Evolutionary conservation across 2,888 invertebrate species (phyloP).

Genomic region (Orchesella flavescens): DNA sequence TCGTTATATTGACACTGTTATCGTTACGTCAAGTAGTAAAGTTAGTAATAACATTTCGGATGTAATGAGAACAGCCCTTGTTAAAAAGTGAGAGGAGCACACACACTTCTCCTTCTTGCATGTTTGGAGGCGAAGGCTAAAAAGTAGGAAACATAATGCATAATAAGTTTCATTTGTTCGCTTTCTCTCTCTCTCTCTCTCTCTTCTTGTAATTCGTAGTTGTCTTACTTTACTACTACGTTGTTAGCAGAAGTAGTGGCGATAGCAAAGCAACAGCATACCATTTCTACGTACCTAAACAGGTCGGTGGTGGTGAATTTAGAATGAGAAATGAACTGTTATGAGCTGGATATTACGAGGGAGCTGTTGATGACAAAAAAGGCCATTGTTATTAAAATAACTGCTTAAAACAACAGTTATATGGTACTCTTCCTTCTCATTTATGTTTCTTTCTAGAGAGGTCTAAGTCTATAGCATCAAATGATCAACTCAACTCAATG

Average conservation of each 20-base stretch:
- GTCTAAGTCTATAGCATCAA: no score
- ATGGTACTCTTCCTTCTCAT: not conserved
- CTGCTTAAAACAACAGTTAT: not conserved
- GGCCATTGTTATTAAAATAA: slow-evolving; percentile 24
- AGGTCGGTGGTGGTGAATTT: not conserved
- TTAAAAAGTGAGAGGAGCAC: slow-evolving; percentile 15
- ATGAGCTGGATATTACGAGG: slow-evolving; percentile 1
- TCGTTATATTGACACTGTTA: slow-evolving; percentile 52
- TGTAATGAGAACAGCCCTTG: slow-evolving; percentile 50
- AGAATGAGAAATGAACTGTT: not conserved
- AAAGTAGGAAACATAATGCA: slow-evolving; percentile 14
- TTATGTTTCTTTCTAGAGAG: no score
- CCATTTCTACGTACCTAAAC: not conserved
- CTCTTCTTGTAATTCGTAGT: not conserved
- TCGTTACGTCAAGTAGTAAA: slow-evolving; percentile 42
- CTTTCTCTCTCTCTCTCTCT: not conserved
- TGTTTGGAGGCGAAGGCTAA: slow-evolving; percentile 6
- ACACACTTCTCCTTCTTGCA: not conserved
- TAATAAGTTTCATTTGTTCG: not conserved
- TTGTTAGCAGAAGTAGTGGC: not conserved
- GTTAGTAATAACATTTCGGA: slow-evolving; percentile 44
- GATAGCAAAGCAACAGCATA: not conserved
- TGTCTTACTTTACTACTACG: not conserved
- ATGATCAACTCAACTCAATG: not conserved
- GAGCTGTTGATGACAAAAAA: slow-evolving; percentile 8